Evolutionary conservation across 2,797 vertebrate genomes (phyloP).

Genomic region (Pachyuromys duprasi): DNA sequence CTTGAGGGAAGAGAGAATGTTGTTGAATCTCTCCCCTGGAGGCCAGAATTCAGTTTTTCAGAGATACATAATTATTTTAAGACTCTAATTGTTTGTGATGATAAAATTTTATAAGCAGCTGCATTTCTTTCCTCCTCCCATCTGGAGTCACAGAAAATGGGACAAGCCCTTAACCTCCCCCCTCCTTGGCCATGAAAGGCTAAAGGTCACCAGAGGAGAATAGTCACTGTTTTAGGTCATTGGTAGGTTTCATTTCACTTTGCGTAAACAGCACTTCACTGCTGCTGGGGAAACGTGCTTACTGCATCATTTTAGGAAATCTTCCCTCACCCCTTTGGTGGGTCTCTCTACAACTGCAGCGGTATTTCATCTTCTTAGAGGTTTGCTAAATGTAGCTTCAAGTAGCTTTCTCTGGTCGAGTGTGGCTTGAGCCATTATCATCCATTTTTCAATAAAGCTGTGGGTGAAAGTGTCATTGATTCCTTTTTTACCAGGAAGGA

Average conservation of each 20-base stretch:
- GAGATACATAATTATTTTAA: conserved; percentile 40
- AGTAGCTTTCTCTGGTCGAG: conserved; percentile 64
- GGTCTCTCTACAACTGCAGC: conserved; percentile 69
- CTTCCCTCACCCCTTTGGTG: conserved; percentile 55
- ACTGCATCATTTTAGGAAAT: conserved; percentile 69
- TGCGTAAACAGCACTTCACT: conserved; percentile 65
- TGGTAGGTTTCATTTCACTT: conserved; percentile 49
- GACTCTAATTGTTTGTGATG: conserved; percentile 28
- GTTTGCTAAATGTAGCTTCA: conserved; percentile 71
- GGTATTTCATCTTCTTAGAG: conserved; percentile 64
- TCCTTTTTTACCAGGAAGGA: conserved; percentile 74
- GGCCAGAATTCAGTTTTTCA: conserved; percentile 44
- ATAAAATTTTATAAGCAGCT: conserved; percentile 27
- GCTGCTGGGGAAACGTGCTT: conserved; percentile 52
- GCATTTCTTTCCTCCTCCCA: conserved; percentile 45
- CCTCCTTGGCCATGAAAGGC: conserved; percentile 27
- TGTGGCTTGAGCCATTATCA: conserved; percentile 72
- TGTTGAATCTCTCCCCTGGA: background rate
- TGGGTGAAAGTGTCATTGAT: conserved; percentile 78
- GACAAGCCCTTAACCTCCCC: conserved; percentile 35
- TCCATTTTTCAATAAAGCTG: conserved; percentile 76
- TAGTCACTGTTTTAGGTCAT: conserved; percentile 7
- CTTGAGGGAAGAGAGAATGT: conserved; percentile 14
- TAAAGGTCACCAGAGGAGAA: conserved; percentile 55
- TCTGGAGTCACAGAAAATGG: conserved; percentile 26